Conservation (phyloP, 37 sponge, comb jelly and placozoan genomes). For the Oscarella lobularis region DNA sequence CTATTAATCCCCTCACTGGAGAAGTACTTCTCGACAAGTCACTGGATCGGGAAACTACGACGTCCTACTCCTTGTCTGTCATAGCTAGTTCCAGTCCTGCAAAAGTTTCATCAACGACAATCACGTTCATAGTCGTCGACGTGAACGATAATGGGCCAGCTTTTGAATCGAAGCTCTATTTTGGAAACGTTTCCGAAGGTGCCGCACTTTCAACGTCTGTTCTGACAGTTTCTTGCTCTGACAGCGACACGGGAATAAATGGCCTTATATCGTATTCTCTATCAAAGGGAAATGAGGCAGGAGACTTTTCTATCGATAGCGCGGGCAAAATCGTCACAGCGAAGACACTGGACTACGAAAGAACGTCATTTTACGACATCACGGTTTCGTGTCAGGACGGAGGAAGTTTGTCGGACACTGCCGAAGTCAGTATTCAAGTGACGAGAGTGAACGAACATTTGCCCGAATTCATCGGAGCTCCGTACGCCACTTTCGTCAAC, state of each 20-base stretch:
- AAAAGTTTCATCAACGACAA: not conserved
- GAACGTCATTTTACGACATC: not conserved
- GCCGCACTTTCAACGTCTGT: conserved; percentile 4
- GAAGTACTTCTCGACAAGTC: not conserved
- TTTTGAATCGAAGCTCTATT: conserved; percentile 17
- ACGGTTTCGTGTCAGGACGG: not conserved
- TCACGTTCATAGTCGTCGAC: conserved; percentile 30
- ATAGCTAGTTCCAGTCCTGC: not conserved
- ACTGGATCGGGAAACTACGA: not conserved
- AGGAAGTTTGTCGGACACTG: not conserved
- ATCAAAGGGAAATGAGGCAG: not conserved
- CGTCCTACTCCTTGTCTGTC: not conserved
- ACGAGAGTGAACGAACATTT: not conserved
- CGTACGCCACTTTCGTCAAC: conserved; percentile 18
- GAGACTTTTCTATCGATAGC: not conserved
- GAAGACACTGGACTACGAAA: not conserved
- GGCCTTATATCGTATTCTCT: conserved; percentile 27
- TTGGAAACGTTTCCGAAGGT: conserved; percentile 19
- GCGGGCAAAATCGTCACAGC: not conserved
- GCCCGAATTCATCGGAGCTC: not conserved
- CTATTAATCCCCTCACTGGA: not conserved
- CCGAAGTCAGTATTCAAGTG: not conserved
- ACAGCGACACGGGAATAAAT: conserved; percentile 33
- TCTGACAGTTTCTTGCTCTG: conserved; percentile 32
- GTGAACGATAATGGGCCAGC: conserved; percentile 51